Conservation (phyloP, 2,113 vertebrate species). For the Australoheros scitulus region DNA sequence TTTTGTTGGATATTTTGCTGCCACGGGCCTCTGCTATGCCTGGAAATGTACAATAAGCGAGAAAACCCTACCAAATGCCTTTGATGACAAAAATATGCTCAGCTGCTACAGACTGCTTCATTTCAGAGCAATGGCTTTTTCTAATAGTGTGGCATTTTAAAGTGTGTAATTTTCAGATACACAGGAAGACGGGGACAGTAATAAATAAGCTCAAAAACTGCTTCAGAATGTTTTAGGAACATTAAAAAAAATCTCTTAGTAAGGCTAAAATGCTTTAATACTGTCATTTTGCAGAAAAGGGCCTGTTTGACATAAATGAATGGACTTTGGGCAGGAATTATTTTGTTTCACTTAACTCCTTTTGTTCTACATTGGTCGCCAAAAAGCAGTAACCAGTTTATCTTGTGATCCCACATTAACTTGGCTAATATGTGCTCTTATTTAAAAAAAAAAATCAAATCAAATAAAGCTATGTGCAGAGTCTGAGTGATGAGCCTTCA, state of each 20-base stretch:
- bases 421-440: neutral
- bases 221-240: constrained; percentile 39
- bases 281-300: constrained; percentile 1
- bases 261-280: neutral
- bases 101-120: neutral
- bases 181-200: constrained; percentile 12
- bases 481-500: constrained; percentile 25
- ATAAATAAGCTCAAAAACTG: constrained; percentile 33
- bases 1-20: constrained; percentile 19
- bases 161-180: constrained; percentile 23
- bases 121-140: neutral
- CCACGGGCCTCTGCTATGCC: neutral
- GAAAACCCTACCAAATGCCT: constrained; percentile 7
- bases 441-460: constrained; percentile 27
- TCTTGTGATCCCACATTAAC: neutral
- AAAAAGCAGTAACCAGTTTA: neutral
- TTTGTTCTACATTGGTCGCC: neutral
- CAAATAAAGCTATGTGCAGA: constrained; percentile 7
- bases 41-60: constrained; percentile 14
- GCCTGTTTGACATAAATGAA: constrained; percentile 10
- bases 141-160: neutral
- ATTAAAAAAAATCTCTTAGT: neutral
- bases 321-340: neutral
- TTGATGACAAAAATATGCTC: constrained; percentile 5
- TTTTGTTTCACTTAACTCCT: neutral